A percentile compares a stretch with the other conserved stretches of the same genome.
These are phyloP conservation scores for Chascanopsetta lugubris DNA, from an alignment of 2,113 vertebrate genomes.

Conservation along the genomic window DNA sequence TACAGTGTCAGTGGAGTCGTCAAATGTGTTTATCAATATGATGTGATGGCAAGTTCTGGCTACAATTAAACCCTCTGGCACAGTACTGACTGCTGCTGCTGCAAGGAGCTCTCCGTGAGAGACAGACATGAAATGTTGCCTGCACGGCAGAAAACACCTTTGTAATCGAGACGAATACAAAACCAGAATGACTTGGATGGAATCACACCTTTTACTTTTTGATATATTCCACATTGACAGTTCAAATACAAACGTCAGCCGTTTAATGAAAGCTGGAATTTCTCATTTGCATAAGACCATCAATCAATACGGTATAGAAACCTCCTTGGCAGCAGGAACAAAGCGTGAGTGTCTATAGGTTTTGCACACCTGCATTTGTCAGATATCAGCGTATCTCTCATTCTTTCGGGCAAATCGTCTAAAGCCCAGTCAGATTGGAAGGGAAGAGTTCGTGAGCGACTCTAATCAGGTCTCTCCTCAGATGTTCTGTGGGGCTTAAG, in stretches of 20 bases:
- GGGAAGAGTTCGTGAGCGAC: not conserved
- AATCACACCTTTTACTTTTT: not conserved
- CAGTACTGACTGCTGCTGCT: not conserved
- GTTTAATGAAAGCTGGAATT: not conserved
- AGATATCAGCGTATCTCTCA: not conserved
- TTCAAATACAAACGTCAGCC: not conserved
- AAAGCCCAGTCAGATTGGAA: not conserved
- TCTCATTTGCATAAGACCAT: not conserved
- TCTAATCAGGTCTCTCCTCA: constrained; percentile 1
- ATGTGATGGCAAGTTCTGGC: not conserved
- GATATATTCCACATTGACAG: not conserved
- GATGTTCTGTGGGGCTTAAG: not conserved
- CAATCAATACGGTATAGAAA: not conserved
- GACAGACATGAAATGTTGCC: not conserved
- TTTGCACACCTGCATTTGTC: constrained; percentile 4
- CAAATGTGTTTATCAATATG: not conserved
- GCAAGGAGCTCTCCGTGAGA: constrained; percentile 2
- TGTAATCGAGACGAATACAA: not conserved
- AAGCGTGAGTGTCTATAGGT: not conserved
- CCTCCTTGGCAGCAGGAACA: not conserved
- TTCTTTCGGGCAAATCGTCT: not conserved
- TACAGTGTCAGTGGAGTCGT: constrained; percentile 10
- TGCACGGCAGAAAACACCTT: not conserved
- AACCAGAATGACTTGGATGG: not conserved
- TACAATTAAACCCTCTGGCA: not conserved